A percentile compares a stretch with the other conserved stretches of the same genome.
These are phyloP conservation scores for Brienomyrus brachyistius DNA, from an alignment of 2,113 vertebrate species.

Conservation along the genomic window DNA sequence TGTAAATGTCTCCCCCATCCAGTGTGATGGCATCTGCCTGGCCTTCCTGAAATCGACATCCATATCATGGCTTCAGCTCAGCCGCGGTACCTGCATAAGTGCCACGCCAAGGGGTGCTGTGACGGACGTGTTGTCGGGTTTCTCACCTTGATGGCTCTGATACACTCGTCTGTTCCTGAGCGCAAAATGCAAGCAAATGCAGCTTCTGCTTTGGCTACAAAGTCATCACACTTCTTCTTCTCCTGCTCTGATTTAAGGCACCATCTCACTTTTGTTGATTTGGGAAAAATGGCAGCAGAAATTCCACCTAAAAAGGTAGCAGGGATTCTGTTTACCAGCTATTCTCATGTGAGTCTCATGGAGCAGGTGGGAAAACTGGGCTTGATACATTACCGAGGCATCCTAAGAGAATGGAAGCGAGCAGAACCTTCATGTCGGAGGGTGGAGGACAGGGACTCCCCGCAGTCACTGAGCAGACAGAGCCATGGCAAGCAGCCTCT, in stretches of 20 bases:
- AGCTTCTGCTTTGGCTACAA: background rate
- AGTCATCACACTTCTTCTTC: constrained; percentile 36
- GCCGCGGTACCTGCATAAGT: background rate
- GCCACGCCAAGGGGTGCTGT: background rate
- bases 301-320: background rate
- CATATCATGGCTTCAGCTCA: background rate
- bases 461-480: constrained; percentile 31
- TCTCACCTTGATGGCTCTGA: constrained; percentile 55
- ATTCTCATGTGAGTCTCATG: background rate
- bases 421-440: constrained; percentile 52
- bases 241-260: constrained; percentile 53
- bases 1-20: constrained; percentile 74
- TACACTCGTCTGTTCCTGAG: constrained; percentile 35
- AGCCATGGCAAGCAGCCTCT: background rate
- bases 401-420: constrained; percentile 43
- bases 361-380: background rate
- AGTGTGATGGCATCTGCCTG: constrained; percentile 72
- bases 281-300: background rate
- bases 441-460: constrained; percentile 17
- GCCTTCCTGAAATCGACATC: constrained; percentile 50
- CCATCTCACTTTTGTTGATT: constrained; percentile 43
- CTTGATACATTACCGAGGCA: constrained; percentile 52
- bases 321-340: background rate
- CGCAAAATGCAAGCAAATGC: constrained; percentile 37
- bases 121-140: background rate